Evolutionary conservation across 2,797 vertebrate species (phyloP), one percentile per base, ranked within the genome.

Genomic region (Carapus acus): DNA sequence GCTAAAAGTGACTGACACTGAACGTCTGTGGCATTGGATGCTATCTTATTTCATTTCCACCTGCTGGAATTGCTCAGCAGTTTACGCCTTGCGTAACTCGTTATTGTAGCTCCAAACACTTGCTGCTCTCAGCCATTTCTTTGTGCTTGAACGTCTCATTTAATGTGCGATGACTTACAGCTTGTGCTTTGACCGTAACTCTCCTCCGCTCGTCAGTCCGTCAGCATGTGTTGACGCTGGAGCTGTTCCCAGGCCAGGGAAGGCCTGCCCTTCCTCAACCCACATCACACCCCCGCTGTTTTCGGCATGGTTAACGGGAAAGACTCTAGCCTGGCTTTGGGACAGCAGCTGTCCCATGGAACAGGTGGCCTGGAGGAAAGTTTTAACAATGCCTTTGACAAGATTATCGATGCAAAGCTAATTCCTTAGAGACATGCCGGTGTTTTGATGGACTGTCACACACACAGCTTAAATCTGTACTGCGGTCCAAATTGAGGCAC

Each of bases 361-460:
- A 85, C 86, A 88, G 87, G 82, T 86, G 87, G 80, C 49, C 60
- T 37, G 49, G 73, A 74, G 74, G 81, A 84, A 83, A 81, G 78
- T 86, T 88, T 82, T 77, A 81, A 86, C 78, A 75, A 76, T 74
- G 49, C 63, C 62, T 79, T 55, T 79, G 73, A 65, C 78, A 57
- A 65, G 74, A 83, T 85, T 79, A 84, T 68, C 72, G 15, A 70
- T 68, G 47, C 52, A 43, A 64, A 55, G 66, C 67, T 73, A 75
- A 77, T 70, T 72, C 79, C 72, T 80, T 71, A 76, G 61, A 38
- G 63, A 62, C 72, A 69, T 60, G 68, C 42, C 13, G 41, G 58
- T 52, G 68, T 62, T 65, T 75, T 42, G 46, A 39, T 23, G 16
- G 64, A 68, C 65, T 46, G 37, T 47, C 40, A 53, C 23, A 7